Conservation (phyloP, 2,113 vertebrate genomes). For the Tychaedon coryphoeus region DNA sequence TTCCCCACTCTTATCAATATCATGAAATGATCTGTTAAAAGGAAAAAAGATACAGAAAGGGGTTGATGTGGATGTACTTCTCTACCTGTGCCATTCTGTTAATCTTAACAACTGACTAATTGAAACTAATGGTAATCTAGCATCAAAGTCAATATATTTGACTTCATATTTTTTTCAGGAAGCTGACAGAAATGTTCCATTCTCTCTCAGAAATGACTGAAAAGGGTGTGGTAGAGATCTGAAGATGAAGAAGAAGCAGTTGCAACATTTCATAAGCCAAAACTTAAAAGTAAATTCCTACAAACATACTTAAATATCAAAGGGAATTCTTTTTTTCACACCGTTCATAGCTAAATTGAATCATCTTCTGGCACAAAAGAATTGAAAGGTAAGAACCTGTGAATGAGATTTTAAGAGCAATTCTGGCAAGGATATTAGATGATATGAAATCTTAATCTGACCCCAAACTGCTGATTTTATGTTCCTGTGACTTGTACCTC, state of each 20-base stretch:
- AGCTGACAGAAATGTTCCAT: neutral
- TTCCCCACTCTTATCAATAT: neutral
- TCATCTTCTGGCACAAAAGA: neutral
- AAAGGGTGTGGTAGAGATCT: neutral
- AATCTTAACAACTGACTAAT: neutral
- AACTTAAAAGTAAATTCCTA: neutral
- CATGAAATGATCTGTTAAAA: neutral
- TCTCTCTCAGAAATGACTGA: neutral
- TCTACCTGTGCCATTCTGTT: neutral
- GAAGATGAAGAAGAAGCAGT: neutral
- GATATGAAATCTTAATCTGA: neutral
- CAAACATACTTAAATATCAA: neutral
- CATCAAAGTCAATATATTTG: neutral
- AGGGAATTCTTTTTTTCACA: neutral
- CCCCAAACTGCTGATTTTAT: neutral
- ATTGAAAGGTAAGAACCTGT: neutral
- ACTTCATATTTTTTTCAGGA: neutral
- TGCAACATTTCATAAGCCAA: neutral
- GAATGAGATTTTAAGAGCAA: neutral
- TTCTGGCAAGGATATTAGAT: neutral
- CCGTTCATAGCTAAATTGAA: neutral
- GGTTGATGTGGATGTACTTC: neutral
- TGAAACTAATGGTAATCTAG: neutral
- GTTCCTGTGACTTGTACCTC: neutral
- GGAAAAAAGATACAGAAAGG: neutral